phyloP scores from a whole-genome alignment of 2,797 vertebrate genomes.

The Phoxinus dragarum region DNA sequence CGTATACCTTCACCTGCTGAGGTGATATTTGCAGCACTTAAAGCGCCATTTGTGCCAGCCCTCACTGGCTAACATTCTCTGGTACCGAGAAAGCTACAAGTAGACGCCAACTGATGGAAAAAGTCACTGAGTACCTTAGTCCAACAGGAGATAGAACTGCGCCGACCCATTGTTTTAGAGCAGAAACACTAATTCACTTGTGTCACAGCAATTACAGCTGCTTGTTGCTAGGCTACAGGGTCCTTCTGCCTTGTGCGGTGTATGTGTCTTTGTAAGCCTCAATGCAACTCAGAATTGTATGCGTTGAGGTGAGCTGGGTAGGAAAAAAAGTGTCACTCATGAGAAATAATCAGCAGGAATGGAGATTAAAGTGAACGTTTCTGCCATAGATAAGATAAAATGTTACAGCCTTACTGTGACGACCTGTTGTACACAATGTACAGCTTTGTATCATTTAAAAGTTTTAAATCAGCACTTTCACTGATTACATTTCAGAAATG shows the following conservation, averaged over 20 bases:
- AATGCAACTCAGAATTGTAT: conserved; percentile 57
- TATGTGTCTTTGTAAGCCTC: conserved; percentile 60
- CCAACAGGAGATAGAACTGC: conserved; percentile 54
- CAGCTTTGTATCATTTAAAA: neutral
- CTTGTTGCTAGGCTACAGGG: conserved; percentile 73
- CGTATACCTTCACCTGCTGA: neutral
- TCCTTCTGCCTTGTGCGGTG: conserved; percentile 63
- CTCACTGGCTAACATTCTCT: conserved; percentile 22
- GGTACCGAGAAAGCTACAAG: conserved; percentile 35
- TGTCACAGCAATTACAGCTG: conserved; percentile 71
- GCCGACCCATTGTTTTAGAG: conserved; percentile 65
- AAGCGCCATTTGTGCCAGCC: conserved; percentile 20
- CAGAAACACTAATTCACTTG: conserved; percentile 68
- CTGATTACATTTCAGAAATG: neutral
- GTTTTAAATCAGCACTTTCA: neutral
- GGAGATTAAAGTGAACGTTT: conserved; percentile 44
- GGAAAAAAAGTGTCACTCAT: conserved; percentile 48
- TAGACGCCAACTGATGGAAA: conserved; percentile 44
- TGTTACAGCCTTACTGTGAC: conserved; percentile 9
- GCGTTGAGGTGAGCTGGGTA: conserved; percentile 47
- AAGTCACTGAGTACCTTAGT: conserved; percentile 46
- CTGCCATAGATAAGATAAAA: conserved; percentile 22
- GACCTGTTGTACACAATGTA: conserved; percentile 14
- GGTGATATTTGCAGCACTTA: conserved; percentile 10
- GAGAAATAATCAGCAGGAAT: conserved; percentile 51